Evolutionary conservation across 2,797 vertebrate genomes (phyloP), one percentile per base, ranked within the genome.

Genomic region (Saxicola maurus): DNA sequence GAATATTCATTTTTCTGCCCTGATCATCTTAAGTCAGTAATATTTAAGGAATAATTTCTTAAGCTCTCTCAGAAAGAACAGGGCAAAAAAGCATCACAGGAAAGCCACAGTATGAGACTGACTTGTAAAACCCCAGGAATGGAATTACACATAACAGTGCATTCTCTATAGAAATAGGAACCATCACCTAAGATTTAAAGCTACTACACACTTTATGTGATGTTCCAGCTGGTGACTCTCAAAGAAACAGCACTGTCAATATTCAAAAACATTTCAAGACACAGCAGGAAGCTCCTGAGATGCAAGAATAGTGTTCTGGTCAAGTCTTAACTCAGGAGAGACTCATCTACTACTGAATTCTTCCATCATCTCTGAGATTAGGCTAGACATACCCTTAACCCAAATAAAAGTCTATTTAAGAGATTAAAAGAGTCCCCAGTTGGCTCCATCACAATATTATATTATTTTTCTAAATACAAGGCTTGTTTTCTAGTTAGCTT

Each of bases 121-220:
- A 33, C 38, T 10, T 46, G 45, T 25, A 80, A 64, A 80, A 62
- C 14, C 19, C 51, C 74, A 79, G 56, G 37, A 55, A 30, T 6
- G 10, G 20, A 76, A 73, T 37, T 43, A 49, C 14, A 42, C 2
- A 8, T 11, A 31, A 24, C 0, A 25, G 60, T 18, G 7, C 0
- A 2, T 7, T 56, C 59, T 62, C 20, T 28, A 74, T 1, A 75
- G 43, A 65, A 61, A 53, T 0, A 86, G 2, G 28, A 82, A 77
- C 28, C 25, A 45, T 7, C 37, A 42, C 5, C 25, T 38, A 51
- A 42, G 16, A 40, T 49, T 55, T 65, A 55, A 61, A 90, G 71
- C 43, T 52, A 13, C 35, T 21, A 28, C 13, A 28, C 0, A 1
- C 37, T 52, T 66, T 5, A 28, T 7, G 48, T 21, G 51, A 17